Percentiles rank a stretch among this genome's conserved stretches.
Evolutionary conservation across 2,797 vertebrate genomes (phyloP).

Genomic region (Trichosurus vulpecula): DNA sequence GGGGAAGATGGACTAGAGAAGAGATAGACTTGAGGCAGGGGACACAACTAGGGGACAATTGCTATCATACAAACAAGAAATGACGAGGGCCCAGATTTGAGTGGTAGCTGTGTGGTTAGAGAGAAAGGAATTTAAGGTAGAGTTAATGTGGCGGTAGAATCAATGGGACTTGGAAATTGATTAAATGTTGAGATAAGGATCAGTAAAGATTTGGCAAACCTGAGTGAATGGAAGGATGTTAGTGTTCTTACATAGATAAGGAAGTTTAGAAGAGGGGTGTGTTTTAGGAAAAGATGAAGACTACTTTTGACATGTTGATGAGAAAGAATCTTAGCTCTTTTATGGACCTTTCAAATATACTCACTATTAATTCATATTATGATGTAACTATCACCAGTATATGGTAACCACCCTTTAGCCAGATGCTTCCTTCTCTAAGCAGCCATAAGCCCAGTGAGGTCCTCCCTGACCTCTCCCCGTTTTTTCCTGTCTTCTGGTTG

Average conservation of each 20-base stretch:
- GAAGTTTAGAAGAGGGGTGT: not conserved
- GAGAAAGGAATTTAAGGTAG: not conserved
- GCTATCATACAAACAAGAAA: not conserved
- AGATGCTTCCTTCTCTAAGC: not conserved
- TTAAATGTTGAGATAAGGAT: not conserved
- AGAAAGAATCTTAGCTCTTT: not conserved
- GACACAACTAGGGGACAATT: not conserved
- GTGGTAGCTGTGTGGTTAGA: not conserved
- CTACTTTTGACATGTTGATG: not conserved
- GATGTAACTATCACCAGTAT: not conserved
- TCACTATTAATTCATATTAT: not conserved
- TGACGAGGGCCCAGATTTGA: not conserved
- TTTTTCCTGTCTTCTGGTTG: not conserved
- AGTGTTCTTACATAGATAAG: not conserved
- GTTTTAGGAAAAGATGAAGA: not conserved
- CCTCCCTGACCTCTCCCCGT: not conserved
- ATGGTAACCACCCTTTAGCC: not conserved
- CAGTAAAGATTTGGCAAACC: not conserved
- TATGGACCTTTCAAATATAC: not conserved
- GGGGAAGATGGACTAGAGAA: not conserved
- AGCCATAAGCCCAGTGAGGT: not conserved
- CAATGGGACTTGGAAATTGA: not conserved
- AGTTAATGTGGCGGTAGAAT: not conserved
- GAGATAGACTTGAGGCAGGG: not conserved
- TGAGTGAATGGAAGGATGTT: not conserved